These are phyloP conservation scores for Drosophila tristis DNA, from an alignment of 1,140 invertebrate species.

Conservation along the genomic window DNA sequence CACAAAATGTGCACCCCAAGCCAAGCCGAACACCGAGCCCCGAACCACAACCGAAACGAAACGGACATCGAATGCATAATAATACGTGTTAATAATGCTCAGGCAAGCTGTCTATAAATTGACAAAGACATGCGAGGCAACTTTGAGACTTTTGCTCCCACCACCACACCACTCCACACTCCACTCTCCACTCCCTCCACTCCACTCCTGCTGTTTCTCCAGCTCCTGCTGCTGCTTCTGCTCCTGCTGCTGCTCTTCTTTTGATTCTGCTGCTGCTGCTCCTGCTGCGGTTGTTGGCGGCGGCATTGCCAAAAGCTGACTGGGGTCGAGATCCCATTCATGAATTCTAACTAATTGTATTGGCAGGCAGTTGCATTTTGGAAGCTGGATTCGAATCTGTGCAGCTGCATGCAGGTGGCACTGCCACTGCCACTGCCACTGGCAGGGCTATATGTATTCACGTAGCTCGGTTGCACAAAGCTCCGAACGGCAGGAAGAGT, in stretches of 20 bases:
- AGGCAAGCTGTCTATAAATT: conserved; percentile 83
- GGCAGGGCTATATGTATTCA: conserved; percentile 42
- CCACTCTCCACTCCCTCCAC: no score
- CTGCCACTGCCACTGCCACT: conserved; percentile 26
- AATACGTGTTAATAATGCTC: conserved; percentile 83
- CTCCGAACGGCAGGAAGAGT: conserved; percentile 50
- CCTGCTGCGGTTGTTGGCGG: conserved; percentile 39
- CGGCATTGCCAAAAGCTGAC: conserved; percentile 69
- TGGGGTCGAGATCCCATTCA: conserved; percentile 65
- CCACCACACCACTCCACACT: not conserved
- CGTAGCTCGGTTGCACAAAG: conserved; percentile 8
- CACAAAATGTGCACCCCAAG: conserved; percentile 28
- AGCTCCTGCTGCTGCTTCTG: conserved; percentile 3
- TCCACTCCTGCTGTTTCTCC: conserved; percentile 16
- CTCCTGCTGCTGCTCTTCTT: not conserved
- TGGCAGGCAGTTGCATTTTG: conserved; percentile 75
- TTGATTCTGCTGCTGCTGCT: conserved; percentile 6
- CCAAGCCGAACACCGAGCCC: conserved; percentile 27
- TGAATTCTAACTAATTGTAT: conserved; percentile 82
- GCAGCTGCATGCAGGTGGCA: conserved; percentile 81
- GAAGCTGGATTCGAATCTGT: conserved; percentile 68
- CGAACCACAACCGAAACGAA: conserved; percentile 28
- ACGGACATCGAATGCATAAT: conserved; percentile 66
- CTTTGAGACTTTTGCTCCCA: conserved; percentile 19
- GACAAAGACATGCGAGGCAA: conserved; percentile 82